Base-by-base conservation (phyloP, 2,797 vertebrate species). In the Smutsia gigantea region DNA sequence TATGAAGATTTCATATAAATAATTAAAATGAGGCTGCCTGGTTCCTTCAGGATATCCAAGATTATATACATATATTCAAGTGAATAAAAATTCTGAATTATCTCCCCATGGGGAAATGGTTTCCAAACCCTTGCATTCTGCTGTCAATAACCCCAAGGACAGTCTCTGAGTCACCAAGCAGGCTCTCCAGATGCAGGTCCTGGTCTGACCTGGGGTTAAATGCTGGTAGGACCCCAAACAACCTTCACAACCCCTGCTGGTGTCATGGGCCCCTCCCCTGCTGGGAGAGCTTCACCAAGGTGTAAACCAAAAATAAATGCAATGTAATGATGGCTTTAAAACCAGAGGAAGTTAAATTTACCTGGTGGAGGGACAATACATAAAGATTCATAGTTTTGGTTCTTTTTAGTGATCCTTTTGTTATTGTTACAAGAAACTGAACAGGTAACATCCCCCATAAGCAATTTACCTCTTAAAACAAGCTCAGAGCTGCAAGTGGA, bases 11-110 rank as follows among this genome's bases (percentile, higher is more conserved):
- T 75, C 42, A 46, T 21, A 4, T 51, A 72, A 89, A 68, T 96
- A 81, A 94, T 93, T 93, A 92, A 90, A 84, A 71, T 25, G 4
- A 94, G 31, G 12, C 2, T 49, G 10, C 0, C 19, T 69, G 18
- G 21, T 75, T 94, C 82, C 71, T 68, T 72, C 64, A 61, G 57
- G 46, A 93, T 90, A 93, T 93, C 78, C 68, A 96, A 86, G 81
- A 89, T 93, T 86, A 55, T 64, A 13, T 66, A 29, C 11, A 31
- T 49, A 25, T 69, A 75, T 19, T 61, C 23, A 34, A 29, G 13
- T 79, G 29, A 92, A 74, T 72, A 31, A 55, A 79, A 75, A 57
- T 9, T 77, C 87, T 66, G 25, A 97, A 75, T 96, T 96, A 81
- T 87, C 37, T 71, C 29, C 53, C 39, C 37, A 31, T 29, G 59